Percentiles rank a stretch among this genome's conserved stretches.
Conservation (phyloP, 2,888 invertebrate genomes). For the Dusona sp. region DNA sequence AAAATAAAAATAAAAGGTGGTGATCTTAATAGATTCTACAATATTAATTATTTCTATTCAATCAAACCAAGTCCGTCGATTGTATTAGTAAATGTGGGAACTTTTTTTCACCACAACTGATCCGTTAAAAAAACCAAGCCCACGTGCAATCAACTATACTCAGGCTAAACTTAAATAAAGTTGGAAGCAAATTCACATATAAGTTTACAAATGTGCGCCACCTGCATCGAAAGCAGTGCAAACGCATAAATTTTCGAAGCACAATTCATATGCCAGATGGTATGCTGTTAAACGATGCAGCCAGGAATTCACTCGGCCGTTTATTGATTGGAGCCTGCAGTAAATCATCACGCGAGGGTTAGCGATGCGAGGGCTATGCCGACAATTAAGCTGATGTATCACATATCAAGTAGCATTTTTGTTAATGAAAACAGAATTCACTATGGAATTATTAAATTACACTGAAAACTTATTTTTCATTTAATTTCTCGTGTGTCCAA, state of each 20-base stretch:
- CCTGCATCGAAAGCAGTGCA: not conserved
- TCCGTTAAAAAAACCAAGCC: not conserved
- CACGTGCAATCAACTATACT: not conserved
- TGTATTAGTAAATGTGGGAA: not conserved
- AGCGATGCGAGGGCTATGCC: not conserved
- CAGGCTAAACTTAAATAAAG: not conserved
- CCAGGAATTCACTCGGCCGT: not conserved
- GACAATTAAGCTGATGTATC: slow-evolving; percentile 1
- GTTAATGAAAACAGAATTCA: not conserved
- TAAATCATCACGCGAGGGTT: slow-evolving; percentile 11
- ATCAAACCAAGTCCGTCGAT: not conserved
- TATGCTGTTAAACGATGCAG: not conserved
- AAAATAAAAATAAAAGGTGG: not conserved
- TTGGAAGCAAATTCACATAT: not conserved
- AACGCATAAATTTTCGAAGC: not conserved
- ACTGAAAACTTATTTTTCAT: not conserved
- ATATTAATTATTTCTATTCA: not conserved
- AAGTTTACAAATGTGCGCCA: not conserved
- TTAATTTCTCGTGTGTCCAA: not conserved
- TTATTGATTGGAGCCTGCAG: slow-evolving; percentile 38
- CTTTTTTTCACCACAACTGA: not conserved
- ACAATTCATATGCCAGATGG: not conserved
- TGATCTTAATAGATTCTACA: not conserved
- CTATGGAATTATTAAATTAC: not conserved
- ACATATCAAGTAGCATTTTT: not conserved